Conservation (phyloP, 1,140 invertebrate species). For the Drosophila willistoni region DNA sequence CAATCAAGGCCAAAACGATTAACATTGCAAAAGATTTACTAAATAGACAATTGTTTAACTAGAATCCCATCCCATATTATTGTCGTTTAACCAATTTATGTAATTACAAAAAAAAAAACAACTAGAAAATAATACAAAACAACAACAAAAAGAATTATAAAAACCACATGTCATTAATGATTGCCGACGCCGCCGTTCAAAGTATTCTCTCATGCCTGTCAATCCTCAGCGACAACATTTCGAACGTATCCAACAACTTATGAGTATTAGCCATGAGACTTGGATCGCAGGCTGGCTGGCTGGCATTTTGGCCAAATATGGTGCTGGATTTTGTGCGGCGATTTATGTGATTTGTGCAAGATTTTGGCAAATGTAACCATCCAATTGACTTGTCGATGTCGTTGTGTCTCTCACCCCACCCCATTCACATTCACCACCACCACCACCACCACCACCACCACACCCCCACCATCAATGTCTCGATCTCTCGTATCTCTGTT, state of each 20-base stretch:
- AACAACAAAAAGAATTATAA: slow-evolving; percentile 38
- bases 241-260: slow-evolving; percentile 52
- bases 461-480: background rate
- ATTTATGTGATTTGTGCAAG: slow-evolving; percentile 77
- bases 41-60: slow-evolving; percentile 46
- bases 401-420: background rate
- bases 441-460: slow-evolving; percentile 13
- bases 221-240: slow-evolving; percentile 42
- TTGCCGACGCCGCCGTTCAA: slow-evolving; percentile 42
- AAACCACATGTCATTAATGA: slow-evolving; percentile 63
- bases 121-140: slow-evolving; percentile 23
- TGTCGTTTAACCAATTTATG: slow-evolving; percentile 51
- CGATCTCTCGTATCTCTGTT: background rate
- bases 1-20: slow-evolving; percentile 32
- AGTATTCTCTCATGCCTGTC: slow-evolving; percentile 74
- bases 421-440: slow-evolving; percentile 14
- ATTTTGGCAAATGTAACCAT: slow-evolving; percentile 71
- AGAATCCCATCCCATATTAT: slow-evolving; percentile 45
- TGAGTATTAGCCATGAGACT: slow-evolving; percentile 71
- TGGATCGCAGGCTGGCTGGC: background rate
- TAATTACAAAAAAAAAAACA: slow-evolving; percentile 48
- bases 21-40: slow-evolving; percentile 52
- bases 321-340: slow-evolving; percentile 64
- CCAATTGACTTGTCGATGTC: slow-evolving; percentile 65
- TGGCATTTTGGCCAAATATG: slow-evolving; percentile 79